phyloP scores from a whole-genome alignment of 2,797 vertebrate genomes.

The Enteromius thamalakanensis region DNA sequence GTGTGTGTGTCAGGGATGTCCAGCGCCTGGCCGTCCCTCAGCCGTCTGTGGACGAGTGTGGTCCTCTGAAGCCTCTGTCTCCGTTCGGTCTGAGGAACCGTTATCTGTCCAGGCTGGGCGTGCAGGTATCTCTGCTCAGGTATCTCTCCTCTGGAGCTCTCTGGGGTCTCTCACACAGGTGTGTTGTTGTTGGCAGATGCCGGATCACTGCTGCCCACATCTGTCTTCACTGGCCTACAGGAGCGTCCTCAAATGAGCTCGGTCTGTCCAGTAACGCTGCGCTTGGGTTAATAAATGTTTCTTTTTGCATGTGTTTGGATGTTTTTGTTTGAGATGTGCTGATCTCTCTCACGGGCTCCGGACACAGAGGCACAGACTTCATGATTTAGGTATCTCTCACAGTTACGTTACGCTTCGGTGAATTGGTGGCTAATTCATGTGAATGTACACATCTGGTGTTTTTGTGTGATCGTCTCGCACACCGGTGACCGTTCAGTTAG shows the following conservation, averaged over 20 bases:
- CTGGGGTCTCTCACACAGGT: background rate
- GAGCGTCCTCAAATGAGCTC: constrained; percentile 66
- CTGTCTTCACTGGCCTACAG: constrained; percentile 81
- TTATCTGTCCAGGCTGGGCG: constrained; percentile 84
- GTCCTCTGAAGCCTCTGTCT: constrained; percentile 77
- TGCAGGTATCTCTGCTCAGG: constrained; percentile 75
- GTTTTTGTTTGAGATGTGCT: background rate
- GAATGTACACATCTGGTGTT: background rate
- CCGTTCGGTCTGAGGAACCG: constrained; percentile 82
- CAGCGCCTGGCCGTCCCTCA: constrained; percentile 57
- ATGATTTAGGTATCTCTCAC: background rate
- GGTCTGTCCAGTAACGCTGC: background rate
- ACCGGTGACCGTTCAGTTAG: background rate
- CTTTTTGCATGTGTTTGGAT: background rate
- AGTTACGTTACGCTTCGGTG: background rate
- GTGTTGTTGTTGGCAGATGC: constrained; percentile 16
- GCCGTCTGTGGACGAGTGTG: constrained; percentile 67
- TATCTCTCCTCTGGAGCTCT: background rate
- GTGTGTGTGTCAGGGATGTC: constrained; percentile 20
- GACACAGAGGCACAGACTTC: background rate
- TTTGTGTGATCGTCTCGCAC: background rate
- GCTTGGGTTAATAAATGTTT: background rate
- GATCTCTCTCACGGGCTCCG: background rate
- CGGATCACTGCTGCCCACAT: constrained; percentile 75
- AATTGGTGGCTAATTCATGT: background rate